A percentile compares a stretch with the other conserved stretches of the same genome.
phyloP scores from a whole-genome alignment of 2,888 invertebrate species.

The Halocaridina rubra region DNA sequence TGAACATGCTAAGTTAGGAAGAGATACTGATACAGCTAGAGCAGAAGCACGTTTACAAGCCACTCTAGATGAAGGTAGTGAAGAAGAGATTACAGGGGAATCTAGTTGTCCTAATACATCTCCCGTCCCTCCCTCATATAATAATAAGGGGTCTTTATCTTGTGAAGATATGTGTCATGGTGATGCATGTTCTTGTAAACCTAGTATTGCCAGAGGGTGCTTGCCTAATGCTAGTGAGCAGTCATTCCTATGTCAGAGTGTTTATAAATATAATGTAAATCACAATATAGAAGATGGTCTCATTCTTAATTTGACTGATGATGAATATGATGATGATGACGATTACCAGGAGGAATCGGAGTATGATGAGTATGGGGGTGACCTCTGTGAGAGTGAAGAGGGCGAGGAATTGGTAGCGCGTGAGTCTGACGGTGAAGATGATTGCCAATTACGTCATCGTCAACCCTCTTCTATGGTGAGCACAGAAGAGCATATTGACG shows the following conservation, averaged over 20 bases:
- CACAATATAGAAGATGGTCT: constrained; percentile 42
- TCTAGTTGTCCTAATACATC: background rate
- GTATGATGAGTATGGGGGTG: constrained; percentile 43
- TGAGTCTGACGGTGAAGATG: constrained; percentile 14
- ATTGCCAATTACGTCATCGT: constrained; percentile 40
- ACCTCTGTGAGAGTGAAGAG: constrained; percentile 31
- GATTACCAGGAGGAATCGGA: constrained; percentile 43
- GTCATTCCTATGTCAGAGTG: constrained; percentile 11
- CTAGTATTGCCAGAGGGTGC: background rate
- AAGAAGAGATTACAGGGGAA: background rate
- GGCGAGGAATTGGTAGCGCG: constrained; percentile 17
- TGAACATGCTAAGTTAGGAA: constrained; percentile 53
- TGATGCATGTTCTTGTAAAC: background rate
- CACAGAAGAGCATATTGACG: background rate
- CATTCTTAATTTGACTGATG: constrained; percentile 25
- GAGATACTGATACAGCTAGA: constrained; percentile 39
- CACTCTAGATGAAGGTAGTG: background rate
- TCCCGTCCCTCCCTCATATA: background rate
- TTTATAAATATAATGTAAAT: constrained; percentile 41
- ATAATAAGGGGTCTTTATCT: background rate
- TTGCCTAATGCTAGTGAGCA: background rate
- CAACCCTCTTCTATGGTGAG: constrained; percentile 21
- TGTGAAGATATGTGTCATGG: background rate
- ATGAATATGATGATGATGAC: constrained; percentile 38
- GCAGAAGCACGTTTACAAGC: constrained; percentile 39